Evolutionary conservation across 1,140 invertebrate species (phyloP).

Genomic region (Drosophila burlai): DNA sequence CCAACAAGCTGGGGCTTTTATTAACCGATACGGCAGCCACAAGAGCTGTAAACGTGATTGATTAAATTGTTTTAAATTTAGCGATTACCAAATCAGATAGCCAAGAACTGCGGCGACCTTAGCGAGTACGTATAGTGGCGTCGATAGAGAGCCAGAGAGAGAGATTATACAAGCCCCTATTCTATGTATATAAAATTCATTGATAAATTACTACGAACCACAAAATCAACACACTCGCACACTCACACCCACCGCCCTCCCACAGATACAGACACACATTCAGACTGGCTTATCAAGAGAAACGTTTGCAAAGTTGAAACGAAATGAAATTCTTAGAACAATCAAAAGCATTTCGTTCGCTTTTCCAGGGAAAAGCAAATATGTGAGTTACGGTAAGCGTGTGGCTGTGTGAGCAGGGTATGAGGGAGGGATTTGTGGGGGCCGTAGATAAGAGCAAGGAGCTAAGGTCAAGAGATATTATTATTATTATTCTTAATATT

Average conservation of each 20-base stretch:
- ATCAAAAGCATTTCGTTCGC: slow-evolving; percentile 77
- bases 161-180: slow-evolving; percentile 44
- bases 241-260: slow-evolving; percentile 12
- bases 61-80: slow-evolving; percentile 62
- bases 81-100: slow-evolving; percentile 59
- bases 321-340: slow-evolving; percentile 70
- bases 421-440: background rate
- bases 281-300: slow-evolving; percentile 38
- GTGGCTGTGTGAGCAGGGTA: background rate
- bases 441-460: slow-evolving; percentile 36
- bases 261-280: slow-evolving; percentile 21
- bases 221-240: slow-evolving; percentile 24
- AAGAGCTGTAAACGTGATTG: slow-evolving; percentile 26
- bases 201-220: slow-evolving; percentile 77
- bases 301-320: slow-evolving; percentile 69
- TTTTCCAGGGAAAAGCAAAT: slow-evolving; percentile 75
- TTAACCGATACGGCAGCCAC: slow-evolving; percentile 11
- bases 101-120: slow-evolving; percentile 21
- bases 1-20: slow-evolving; percentile 26
- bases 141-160: slow-evolving; percentile 2
- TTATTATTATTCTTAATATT: slow-evolving; percentile 15
- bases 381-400: slow-evolving; percentile 24
- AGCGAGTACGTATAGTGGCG: slow-evolving; percentile 23
- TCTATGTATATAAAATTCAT: slow-evolving; percentile 58
- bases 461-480: slow-evolving; percentile 37